These are phyloP conservation scores for Pasiphila rectangulata DNA, from an alignment of 2,888 invertebrate genomes.

Conservation along the genomic window DNA sequence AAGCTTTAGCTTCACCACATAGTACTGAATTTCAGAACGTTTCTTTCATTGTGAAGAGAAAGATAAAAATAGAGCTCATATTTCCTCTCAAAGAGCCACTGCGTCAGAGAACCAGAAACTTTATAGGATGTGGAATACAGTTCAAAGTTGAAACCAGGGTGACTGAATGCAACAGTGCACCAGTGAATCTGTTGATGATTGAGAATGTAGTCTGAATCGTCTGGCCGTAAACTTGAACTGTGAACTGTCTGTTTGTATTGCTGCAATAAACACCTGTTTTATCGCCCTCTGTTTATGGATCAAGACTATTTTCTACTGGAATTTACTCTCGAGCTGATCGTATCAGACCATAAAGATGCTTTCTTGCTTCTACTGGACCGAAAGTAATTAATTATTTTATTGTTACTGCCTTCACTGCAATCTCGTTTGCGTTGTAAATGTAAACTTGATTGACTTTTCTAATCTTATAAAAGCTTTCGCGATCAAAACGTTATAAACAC, in stretches of 20 bases:
- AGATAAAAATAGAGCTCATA: neutral
- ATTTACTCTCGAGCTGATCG: no score
- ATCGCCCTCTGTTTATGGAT: neutral
- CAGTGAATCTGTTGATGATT: neutral
- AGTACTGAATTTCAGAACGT: neutral
- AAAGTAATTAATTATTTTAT: no score
- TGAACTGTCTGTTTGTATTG: neutral
- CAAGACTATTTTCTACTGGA: neutral
- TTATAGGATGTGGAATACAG: neutral
- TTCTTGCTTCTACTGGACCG: no score
- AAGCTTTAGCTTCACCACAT: neutral
- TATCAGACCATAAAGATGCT: no score
- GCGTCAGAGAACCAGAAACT: neutral
- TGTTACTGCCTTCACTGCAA: no score
- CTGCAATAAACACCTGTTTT: neutral
- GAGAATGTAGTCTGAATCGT: neutral
- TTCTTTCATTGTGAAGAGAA: neutral
- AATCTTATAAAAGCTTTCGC: no score
- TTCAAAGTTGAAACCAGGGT: neutral
- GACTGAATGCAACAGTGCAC: neutral
- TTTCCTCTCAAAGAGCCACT: neutral
- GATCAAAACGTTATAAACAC: no score
- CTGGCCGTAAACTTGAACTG: neutral
- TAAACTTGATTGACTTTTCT: no score
- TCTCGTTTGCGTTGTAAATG: no score